Evolutionary conservation across 1,140 invertebrate genomes (phyloP).

Genomic region (Euura lappo): DNA sequence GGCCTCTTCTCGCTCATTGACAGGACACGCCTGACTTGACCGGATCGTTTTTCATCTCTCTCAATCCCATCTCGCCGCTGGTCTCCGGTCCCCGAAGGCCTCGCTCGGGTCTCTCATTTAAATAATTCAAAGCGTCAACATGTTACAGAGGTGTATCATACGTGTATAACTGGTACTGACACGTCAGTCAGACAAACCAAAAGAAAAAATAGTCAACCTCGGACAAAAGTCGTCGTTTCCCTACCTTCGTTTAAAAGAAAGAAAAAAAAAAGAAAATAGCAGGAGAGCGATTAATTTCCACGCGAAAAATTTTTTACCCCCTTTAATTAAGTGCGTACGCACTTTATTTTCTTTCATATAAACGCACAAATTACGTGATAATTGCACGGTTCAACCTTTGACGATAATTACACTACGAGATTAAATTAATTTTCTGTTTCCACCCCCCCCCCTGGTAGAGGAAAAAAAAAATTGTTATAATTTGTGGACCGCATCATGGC

Average conservation of each 20-base stretch:
- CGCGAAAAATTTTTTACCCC: no score
- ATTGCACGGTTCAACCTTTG: conserved; percentile 8
- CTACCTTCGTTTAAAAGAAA: no score
- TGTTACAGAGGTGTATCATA: conserved; percentile 31
- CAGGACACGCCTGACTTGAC: conserved; percentile 12
- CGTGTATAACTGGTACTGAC: background rate
- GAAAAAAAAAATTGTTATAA: background rate
- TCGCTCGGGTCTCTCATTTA: conserved; percentile 23
- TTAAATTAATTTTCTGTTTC: no score
- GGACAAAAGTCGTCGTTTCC: no score
- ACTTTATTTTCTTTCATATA: no score
- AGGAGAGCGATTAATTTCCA: no score
- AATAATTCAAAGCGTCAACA: conserved; percentile 41
- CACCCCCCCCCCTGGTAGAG: background rate
- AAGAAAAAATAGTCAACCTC: no score
- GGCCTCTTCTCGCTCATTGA: conserved; percentile 10
- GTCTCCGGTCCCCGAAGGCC: conserved; percentile 10
- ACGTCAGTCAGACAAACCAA: background rate
- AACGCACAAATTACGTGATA: background rate
- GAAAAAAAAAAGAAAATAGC: no score
- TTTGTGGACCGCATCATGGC: no score
- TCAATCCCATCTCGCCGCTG: background rate
- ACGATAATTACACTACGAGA: no score
- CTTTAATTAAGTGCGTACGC: no score
- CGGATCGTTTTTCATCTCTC: conserved; percentile 12